Evolutionary conservation across 2,888 invertebrate species (phyloP).

Genomic region (Smittia sp.): DNA sequence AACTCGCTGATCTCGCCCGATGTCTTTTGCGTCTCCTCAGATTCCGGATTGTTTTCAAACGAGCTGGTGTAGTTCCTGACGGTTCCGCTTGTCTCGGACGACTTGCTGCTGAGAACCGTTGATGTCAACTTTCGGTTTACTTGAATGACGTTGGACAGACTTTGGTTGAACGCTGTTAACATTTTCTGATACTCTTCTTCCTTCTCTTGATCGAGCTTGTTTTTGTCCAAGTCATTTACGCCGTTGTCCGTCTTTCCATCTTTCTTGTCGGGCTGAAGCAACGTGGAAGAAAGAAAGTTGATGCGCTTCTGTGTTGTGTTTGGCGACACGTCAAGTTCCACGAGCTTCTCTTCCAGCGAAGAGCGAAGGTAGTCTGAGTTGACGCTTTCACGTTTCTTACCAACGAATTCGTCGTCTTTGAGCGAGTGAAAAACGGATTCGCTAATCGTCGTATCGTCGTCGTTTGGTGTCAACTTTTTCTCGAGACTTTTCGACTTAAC

Average conservation of each 20-base stretch:
- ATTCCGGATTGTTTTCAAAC: slow-evolving; percentile 24
- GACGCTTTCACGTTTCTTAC: slow-evolving; percentile 22
- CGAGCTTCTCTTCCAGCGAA: slow-evolving; percentile 5
- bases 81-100: neutral
- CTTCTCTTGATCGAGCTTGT: slow-evolving; percentile 30
- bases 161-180: slow-evolving; percentile 48
- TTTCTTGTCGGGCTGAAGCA: too few relatives aligned
- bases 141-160: slow-evolving; percentile 48
- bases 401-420: neutral
- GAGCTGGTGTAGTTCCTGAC: slow-evolving; percentile 14
- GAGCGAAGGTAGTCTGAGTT: neutral
- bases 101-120: slow-evolving; percentile 33
- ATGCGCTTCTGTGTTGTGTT: slow-evolving; percentile 24
- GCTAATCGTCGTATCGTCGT: neutral
- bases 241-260: too few relatives aligned
- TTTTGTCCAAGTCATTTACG: slow-evolving; percentile 1
- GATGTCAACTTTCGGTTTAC: slow-evolving; percentile 48
- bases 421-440: slow-evolving; percentile 15
- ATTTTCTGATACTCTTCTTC: slow-evolving; percentile 46
- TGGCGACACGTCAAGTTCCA: neutral
- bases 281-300: slow-evolving; percentile 25
- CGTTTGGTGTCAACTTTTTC: neutral
- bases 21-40: neutral
- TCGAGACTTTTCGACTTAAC: neutral
- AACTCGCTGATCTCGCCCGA: too few relatives aligned